A percentile compares a stretch with the other conserved stretches of the same genome.
These are phyloP conservation scores for Guaruba guarouba DNA, from an alignment of 2,113 vertebrate species.

Conservation along the genomic window DNA sequence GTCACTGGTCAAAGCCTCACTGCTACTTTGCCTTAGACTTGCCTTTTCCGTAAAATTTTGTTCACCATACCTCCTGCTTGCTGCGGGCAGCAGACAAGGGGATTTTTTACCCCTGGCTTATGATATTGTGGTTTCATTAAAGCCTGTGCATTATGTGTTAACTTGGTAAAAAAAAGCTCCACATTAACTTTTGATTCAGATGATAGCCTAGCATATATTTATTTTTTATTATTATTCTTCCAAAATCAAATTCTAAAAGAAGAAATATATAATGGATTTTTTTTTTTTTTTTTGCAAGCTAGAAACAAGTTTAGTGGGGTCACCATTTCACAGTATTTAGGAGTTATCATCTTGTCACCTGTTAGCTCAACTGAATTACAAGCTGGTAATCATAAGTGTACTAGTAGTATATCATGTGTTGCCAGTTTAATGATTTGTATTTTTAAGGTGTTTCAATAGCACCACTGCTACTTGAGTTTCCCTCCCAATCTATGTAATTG, in stretches of 20 bases:
- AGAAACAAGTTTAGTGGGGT: constrained; percentile 16
- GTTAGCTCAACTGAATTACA: constrained; percentile 1
- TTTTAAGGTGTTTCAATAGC: background rate
- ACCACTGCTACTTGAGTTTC: background rate
- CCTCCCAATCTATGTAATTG: background rate
- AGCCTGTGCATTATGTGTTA: background rate
- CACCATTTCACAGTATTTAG: background rate
- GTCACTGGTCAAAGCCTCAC: constrained; percentile 36
- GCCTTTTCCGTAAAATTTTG: constrained; percentile 45
- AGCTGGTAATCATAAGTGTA: background rate
- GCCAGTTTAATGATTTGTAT: background rate
- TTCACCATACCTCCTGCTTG: constrained; percentile 31
- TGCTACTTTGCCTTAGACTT: constrained; percentile 32
- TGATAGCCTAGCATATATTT: background rate
- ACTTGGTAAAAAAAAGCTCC: constrained; percentile 40
- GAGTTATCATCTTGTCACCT: constrained; percentile 3
- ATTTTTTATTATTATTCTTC: background rate
- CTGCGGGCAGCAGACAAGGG: background rate
- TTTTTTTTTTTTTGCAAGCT: background rate
- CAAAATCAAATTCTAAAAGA: background rate
- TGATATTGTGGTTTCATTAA: constrained; percentile 43
- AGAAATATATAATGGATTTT: background rate
- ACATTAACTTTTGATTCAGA: constrained; percentile 21
- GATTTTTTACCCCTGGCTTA: constrained; percentile 20
- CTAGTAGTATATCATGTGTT: background rate